A percentile compares a stretch with the other conserved stretches of the same genome.
These are phyloP conservation scores for Uropsilus gracilis DNA, from an alignment of 2,113 vertebrate species.

Conservation along the genomic window DNA sequence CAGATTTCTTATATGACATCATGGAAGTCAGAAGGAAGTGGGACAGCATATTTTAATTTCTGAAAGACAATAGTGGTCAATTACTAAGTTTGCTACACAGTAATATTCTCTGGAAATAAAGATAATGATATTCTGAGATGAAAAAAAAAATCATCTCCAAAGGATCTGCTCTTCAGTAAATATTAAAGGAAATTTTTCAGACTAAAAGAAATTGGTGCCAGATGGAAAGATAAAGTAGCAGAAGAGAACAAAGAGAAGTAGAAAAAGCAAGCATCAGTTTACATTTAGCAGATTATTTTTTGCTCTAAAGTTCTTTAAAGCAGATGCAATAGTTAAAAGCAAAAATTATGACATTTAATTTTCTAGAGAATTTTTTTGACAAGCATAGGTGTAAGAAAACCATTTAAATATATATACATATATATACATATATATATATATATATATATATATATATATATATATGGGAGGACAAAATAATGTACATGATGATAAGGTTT, in stretches of 20 bases:
- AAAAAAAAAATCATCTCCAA: not conserved
- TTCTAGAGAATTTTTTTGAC: not conserved
- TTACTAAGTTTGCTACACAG: not conserved
- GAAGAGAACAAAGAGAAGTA: not conserved
- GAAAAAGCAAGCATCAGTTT: not conserved
- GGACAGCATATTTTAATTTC: not conserved
- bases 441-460: not conserved
- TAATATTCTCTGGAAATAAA: not conserved
- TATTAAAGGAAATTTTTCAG: not conserved
- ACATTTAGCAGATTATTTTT: not conserved
- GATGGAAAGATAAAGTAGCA: not conserved
- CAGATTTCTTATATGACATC: not conserved
- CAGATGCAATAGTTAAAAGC: not conserved
- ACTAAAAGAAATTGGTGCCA: not conserved
- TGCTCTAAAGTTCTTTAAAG: not conserved
- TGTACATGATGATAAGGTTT: not conserved
- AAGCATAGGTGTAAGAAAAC: no score
- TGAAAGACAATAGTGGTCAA: not conserved
- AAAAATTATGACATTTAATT: not conserved
- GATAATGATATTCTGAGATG: not conserved
- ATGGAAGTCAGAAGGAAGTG: not conserved
- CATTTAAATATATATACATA: not conserved
- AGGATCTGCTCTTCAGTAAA: not conserved
- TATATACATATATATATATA: no score
- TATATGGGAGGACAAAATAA: not conserved